Evolutionary conservation across 2,113 vertebrate genomes (phyloP).

Genomic region (Antigone vipio): DNA sequence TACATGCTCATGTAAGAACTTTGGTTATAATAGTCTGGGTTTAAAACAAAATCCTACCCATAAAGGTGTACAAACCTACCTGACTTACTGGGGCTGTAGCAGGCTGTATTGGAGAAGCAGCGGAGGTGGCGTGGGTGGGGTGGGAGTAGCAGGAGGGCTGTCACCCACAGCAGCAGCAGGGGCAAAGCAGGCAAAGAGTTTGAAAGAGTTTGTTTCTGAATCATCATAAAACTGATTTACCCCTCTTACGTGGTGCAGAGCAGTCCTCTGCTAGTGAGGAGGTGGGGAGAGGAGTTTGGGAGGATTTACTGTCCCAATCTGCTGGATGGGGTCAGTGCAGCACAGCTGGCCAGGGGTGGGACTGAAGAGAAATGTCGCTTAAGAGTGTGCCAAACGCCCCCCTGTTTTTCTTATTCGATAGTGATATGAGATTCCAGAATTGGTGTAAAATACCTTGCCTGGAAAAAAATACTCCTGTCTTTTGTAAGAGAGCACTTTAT

Average conservation of each 20-base stretch:
- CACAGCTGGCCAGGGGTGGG: accelerated
- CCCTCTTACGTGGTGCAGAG: neutral
- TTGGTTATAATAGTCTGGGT: neutral
- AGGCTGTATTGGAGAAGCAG: neutral
- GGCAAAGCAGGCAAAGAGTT: neutral
- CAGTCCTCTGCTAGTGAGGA: neutral
- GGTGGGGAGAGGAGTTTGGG: neutral
- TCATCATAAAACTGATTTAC: neutral
- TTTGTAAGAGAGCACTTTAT: neutral
- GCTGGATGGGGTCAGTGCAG: neutral
- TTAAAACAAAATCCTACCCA: neutral
- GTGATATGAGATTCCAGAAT: neutral
- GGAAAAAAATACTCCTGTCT: neutral
- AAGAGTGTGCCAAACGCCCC: neutral
- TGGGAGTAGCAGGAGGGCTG: neutral
- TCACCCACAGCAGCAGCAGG: neutral
- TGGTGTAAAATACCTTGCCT: neutral
- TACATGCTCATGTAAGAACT: neutral
- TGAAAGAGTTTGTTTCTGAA: neutral
- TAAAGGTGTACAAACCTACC: neutral
- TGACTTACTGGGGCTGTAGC: neutral
- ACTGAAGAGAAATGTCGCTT: neutral
- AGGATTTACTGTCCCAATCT: neutral
- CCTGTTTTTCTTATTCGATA: neutral
- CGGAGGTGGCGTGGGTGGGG: accelerated